Evolutionary conservation across 2,113 vertebrate species (phyloP), one percentile per base, ranked within the genome.

Genomic region (Ifrita kowaldi): DNA sequence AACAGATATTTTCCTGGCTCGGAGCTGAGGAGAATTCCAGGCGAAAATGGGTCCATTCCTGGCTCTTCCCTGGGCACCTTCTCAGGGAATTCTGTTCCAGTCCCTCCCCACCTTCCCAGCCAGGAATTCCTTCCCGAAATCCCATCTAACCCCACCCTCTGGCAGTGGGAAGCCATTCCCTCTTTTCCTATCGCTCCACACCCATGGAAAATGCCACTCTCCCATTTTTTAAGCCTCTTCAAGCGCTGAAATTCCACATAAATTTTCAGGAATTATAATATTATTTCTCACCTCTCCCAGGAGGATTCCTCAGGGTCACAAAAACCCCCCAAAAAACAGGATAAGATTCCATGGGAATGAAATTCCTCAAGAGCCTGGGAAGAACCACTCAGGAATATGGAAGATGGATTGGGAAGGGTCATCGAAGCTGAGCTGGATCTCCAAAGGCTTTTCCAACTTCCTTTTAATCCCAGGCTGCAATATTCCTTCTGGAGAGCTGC

Each of bases 261-360:
- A 70, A 32, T 4, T 9, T 28, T 19, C 11, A 17, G 5, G 6
- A 84, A 55, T 35, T 7, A 6, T 0, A 4, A 10, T 5, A 60
- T 33, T 13, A 33, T 15, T 77, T 9, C 30, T n/a, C 9, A 2
- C 19, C 30, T 82, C 30, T 33, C 50, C 56, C 39, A 44, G n/a
- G 18, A 30, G 6, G 13, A 30, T 79, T 50, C 10, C 20, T 15
- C 30, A 18, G 7, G 3, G 13, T 30, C 22, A 32, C 32, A 71
- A 53, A 35, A 16, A 0, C 15, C 14, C 4, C 10, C 3, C 1
- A 16, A 42, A 75, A 24, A 1, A 21, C 6, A 23, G 47, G 27
- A 16, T 10, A 42, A 20, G 18, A 30, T 26, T 24, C 19, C 21
- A 13, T 0, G 19, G 11, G 28, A 63, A 55, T 16, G 8, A 13